Evolutionary conservation across 1,140 invertebrate species (phyloP).

Genomic region (Cryptotermes secundus): DNA sequence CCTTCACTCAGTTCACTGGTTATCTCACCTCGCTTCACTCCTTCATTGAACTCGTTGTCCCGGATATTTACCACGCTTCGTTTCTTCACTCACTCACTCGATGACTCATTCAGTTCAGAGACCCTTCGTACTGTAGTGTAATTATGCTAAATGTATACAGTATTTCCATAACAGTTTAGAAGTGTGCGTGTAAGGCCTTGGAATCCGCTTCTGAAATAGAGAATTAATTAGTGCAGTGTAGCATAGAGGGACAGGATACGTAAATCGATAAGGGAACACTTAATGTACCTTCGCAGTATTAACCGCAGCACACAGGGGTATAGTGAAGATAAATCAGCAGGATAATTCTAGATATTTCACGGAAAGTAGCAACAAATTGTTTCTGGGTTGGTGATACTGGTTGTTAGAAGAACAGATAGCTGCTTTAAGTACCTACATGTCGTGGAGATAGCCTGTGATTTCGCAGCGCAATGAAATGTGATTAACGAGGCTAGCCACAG

Average conservation of each 20-base stretch:
- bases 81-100: too few relatives aligned
- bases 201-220: neutral
- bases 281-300: neutral
- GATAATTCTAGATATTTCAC: neutral
- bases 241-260: neutral
- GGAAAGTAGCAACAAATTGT: neutral
- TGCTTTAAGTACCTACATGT: neutral
- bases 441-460: neutral
- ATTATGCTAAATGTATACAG: too few relatives aligned
- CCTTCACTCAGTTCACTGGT: too few relatives aligned
- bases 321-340: neutral
- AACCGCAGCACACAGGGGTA: neutral
- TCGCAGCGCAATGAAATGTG: neutral
- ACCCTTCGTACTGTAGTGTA: too few relatives aligned
- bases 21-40: too few relatives aligned
- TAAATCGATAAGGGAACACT: neutral
- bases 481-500: neutral
- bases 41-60: too few relatives aligned
- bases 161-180: too few relatives aligned
- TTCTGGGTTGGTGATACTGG: neutral
- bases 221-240: too few relatives aligned
- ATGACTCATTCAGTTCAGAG: too few relatives aligned
- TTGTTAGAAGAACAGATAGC: neutral
- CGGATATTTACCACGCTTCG: too few relatives aligned
- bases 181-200: neutral